Conservation (phyloP, 2,797 vertebrate genomes). For the Cirrhinus mrigala region DNA sequence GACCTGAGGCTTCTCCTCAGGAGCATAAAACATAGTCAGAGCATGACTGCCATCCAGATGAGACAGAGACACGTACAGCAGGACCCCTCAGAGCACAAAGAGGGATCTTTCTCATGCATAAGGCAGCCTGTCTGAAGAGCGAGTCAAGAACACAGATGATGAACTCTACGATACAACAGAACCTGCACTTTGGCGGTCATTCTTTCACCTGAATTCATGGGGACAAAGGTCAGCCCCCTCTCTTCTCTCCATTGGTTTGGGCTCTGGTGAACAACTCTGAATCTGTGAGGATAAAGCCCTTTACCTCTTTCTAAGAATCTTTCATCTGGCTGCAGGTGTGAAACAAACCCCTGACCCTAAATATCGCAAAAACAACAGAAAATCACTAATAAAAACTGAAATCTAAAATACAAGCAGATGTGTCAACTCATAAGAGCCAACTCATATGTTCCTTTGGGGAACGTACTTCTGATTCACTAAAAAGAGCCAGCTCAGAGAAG, state of each 20-base stretch:
- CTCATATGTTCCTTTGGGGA: no score
- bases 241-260: background rate
- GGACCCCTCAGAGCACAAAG: conserved; percentile 73
- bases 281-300: background rate
- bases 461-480: background rate
- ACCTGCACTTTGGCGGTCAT: background rate
- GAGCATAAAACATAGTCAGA: conserved; percentile 58
- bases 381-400: background rate
- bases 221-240: background rate
- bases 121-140: conserved; percentile 71
- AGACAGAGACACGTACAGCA: conserved; percentile 57
- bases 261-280: background rate
- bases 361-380: background rate
- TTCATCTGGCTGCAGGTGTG: background rate
- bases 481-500: background rate
- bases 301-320: background rate
- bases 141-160: conserved; percentile 60
- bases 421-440: no score
- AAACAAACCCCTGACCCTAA: background rate
- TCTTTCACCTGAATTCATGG: conserved; percentile 17
- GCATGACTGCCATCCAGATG: conserved; percentile 65
- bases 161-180: conserved; percentile 2
- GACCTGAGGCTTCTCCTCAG: conserved; percentile 56
- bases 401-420: background rate
- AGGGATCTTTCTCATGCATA: conserved; percentile 74